Base-by-base conservation (phyloP, 2,113 vertebrate genomes). In the Perca flavescens region DNA sequence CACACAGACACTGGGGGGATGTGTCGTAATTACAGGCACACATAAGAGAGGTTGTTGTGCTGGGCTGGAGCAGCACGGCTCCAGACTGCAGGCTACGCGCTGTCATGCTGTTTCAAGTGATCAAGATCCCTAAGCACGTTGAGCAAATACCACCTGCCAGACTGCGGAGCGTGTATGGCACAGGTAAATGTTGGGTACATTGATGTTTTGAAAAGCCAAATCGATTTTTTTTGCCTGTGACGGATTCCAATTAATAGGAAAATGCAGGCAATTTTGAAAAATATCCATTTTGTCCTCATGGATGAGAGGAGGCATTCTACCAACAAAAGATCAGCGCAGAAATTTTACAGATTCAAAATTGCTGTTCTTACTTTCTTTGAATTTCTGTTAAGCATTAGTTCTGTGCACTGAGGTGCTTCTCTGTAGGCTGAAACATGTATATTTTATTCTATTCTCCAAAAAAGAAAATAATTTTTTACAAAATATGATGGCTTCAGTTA, bases 1-100 rank as follows among this genome's bases (percentile, higher is more conserved):
- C 73, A 67, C 82, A 64, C 58, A 85, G 22, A 82, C 67, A 74
- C 88, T 36, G 53, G 79, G 80, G 56, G 84, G 89, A 87, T 73
- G 79, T 77, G 87, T 81, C 79, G 89, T 94, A 93, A 95, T 96
- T 95, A 95, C 91, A 92, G 85, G 69, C 82, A 28, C 66, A 70
- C 83, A 89, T 79, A 80, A 82, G 84, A 89, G 86, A 88, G 81
- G 80, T 92, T 90, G 87, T 77, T 83, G 85, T 77, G 77, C 76
- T 61, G 83, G 69, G 61, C 86, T 43, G 49, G 31, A 87, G 66
- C 87, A 85, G 86, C 88, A 83, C 8, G 79, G 77, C 82, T 83
- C 85, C 87, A 49, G 78, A 28, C 82, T 47, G 82, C 78, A 79
- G 87, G 87, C 75, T 67, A 49, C 85, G 53, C 17, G 31, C 80